phyloP scores from a whole-genome alignment of 2,113 vertebrate species.

The Bambusicola thoracicus region DNA sequence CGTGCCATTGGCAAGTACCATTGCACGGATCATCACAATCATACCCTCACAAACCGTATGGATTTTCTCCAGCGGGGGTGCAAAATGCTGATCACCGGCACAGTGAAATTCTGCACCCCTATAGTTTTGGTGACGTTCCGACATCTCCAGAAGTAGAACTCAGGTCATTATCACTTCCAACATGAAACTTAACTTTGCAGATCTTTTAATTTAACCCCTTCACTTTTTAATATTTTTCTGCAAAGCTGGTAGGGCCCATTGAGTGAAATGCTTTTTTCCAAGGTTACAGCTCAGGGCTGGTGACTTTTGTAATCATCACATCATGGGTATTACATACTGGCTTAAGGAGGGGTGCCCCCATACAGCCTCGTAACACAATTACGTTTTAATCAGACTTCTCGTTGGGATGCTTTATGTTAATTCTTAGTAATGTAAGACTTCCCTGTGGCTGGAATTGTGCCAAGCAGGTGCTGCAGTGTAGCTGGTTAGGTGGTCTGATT shows the following conservation, averaged over 20 bases:
- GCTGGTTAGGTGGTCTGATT: background rate
- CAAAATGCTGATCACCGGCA: background rate
- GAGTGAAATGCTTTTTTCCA: background rate
- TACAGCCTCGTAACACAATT: background rate
- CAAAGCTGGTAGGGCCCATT: background rate
- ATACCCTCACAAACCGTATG: background rate
- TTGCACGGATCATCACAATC: background rate
- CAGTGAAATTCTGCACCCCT: background rate
- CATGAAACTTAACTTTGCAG: background rate
- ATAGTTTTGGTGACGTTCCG: background rate
- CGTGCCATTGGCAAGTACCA: background rate
- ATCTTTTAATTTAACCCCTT: background rate
- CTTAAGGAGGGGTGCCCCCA: background rate
- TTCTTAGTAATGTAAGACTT: background rate
- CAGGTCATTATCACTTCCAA: accelerated
- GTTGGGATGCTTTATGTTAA: background rate
- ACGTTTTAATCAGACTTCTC: background rate
- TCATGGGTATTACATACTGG: background rate
- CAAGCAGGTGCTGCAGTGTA: background rate
- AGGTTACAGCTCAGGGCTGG: background rate
- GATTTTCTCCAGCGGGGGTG: background rate
- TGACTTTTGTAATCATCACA: background rate
- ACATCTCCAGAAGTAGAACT: background rate
- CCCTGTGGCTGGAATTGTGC: background rate
- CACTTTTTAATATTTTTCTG: background rate